phyloP scores from a whole-genome alignment of 2,113 vertebrate genomes.

The Oceanodroma tethys region DNA sequence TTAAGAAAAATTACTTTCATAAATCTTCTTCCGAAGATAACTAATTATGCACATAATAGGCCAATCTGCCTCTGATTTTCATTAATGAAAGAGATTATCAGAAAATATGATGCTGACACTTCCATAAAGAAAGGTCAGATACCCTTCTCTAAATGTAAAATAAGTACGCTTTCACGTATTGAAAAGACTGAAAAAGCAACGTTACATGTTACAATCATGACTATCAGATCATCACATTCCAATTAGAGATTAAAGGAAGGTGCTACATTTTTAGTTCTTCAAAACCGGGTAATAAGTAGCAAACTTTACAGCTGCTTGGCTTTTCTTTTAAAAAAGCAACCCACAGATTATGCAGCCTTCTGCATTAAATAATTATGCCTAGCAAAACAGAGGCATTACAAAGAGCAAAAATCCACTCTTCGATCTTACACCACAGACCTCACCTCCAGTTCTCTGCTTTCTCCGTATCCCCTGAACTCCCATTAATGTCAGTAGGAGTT shows the following conservation, averaged over 20 bases:
- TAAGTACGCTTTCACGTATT: not conserved
- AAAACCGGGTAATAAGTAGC: not conserved
- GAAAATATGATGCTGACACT: not conserved
- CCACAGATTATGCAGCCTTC: not conserved
- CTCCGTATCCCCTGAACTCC: not conserved
- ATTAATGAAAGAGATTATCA: conserved; percentile 59
- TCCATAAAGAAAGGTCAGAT: conserved; percentile 12
- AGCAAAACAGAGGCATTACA: not conserved
- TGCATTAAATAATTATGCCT: not conserved
- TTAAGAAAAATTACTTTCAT: conserved; percentile 64
- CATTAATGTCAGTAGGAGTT: not conserved
- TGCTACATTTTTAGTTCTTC: not conserved
- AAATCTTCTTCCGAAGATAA: conserved; percentile 57
- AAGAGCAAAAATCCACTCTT: not conserved
- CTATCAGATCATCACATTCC: not conserved
- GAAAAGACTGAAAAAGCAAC: conserved; percentile 20
- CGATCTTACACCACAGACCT: not conserved
- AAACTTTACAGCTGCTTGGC: not conserved
- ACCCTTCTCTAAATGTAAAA: not conserved
- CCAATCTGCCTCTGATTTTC: conserved; percentile 59
- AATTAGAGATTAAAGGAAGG: not conserved
- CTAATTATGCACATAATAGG: conserved; percentile 56
- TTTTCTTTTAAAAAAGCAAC: not conserved
- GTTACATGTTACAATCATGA: not conserved
- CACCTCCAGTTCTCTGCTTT: not conserved